phyloP scores from a whole-genome alignment of 2,888 invertebrate species.

The Prosapia bicincta region DNA sequence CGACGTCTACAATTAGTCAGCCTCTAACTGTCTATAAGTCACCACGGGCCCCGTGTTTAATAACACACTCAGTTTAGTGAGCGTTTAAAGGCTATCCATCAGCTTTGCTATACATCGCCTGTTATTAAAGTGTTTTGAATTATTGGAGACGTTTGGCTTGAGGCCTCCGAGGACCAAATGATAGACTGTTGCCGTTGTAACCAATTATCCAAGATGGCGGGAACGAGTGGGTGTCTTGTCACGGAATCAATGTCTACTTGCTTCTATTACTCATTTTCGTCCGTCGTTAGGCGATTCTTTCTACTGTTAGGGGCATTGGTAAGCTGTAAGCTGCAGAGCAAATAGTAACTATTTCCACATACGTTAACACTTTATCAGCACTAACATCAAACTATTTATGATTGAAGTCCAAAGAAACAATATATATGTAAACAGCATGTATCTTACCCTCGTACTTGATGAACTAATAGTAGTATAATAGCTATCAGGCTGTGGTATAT shows the following conservation, averaged over 20 bases:
- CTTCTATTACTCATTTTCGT: not conserved
- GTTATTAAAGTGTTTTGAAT: constrained; percentile 2
- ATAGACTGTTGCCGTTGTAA: not conserved
- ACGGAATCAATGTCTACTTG: not conserved
- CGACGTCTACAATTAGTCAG: not conserved
- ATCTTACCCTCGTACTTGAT: no score
- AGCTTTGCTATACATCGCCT: not conserved
- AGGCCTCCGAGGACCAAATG: not conserved
- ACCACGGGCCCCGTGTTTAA: not conserved
- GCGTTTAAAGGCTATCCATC: not conserved
- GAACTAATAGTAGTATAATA: no score
- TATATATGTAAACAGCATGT: no score
- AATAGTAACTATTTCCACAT: no score
- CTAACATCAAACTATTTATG: no score
- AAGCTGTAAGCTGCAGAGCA: no score
- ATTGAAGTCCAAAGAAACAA: no score
- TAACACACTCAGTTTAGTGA: not conserved
- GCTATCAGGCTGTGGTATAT: no score
- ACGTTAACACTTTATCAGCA: no score
- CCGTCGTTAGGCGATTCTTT: no score
- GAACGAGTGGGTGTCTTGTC: not conserved
- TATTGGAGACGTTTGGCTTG: not conserved
- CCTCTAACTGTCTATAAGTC: not conserved
- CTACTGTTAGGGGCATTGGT: no score
- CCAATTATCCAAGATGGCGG: constrained; percentile 2